Evolutionary conservation across 2,797 vertebrate genomes (phyloP).

Genomic region (Polyboroides typus): DNA sequence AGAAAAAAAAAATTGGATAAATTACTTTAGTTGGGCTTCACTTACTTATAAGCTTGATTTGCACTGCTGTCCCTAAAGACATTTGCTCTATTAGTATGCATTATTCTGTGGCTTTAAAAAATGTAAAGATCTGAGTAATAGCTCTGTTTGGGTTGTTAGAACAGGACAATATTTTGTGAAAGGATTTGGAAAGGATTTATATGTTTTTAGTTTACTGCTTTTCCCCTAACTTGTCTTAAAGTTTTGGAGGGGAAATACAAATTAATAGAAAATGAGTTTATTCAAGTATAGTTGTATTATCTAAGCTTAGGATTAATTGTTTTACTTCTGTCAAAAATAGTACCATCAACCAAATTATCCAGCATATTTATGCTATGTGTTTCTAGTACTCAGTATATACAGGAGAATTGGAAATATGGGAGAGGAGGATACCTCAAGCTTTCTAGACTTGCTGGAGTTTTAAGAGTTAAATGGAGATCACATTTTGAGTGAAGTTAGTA

Average conservation of each 20-base stretch:
- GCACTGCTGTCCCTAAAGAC: neutral
- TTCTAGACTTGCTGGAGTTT: neutral
- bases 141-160: neutral
- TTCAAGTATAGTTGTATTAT: neutral
- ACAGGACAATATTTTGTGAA: neutral
- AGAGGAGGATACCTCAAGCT: neutral
- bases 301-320: neutral
- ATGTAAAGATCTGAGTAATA: neutral
- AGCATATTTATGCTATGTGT: neutral
- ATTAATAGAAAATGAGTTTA: neutral
- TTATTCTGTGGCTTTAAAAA: neutral
- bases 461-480: neutral
- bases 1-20: neutral
- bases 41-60: neutral
- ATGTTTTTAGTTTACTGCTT: neutral
- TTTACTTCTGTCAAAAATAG: neutral
- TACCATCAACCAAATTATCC: neutral
- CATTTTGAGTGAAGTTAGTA: neutral
- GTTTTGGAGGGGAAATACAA: neutral
- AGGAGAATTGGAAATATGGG: neutral
- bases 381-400: neutral
- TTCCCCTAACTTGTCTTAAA: neutral
- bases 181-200: neutral
- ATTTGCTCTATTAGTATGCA: neutral
- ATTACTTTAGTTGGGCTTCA: neutral